phyloP scores from a whole-genome alignment of 1,140 invertebrate genomes.

The Magallana ariakensis region DNA sequence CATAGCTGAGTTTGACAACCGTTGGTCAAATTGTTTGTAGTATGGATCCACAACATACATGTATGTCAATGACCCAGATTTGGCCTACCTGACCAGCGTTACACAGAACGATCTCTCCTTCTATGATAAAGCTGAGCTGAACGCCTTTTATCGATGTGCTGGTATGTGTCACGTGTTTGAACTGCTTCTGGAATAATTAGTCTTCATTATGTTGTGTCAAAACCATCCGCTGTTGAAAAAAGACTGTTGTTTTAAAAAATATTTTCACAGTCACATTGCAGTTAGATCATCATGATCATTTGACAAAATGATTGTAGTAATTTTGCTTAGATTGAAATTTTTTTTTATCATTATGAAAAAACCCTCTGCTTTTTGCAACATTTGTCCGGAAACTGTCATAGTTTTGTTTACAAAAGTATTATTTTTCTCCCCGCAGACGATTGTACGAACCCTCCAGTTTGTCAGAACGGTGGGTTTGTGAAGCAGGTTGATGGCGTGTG shows the following conservation, averaged over 20 bases:
- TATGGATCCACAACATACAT: not conserved
- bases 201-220: no score
- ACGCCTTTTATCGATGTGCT: not conserved
- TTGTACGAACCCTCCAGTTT: not conserved
- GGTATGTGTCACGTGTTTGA: not conserved
- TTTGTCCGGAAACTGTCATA: no score
- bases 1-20: not conserved
- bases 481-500: not conserved
- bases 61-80: not conserved
- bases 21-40: not conserved
- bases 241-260: no score
- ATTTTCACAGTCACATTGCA: no score
- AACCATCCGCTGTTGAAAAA: no score
- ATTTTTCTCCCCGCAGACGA: not conserved
- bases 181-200: no score
- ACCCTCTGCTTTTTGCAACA: no score
- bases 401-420: no score
- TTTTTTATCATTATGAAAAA: no score
- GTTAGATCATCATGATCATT: no score
- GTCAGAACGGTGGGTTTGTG: not conserved
- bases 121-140: slow-evolving; percentile 14
- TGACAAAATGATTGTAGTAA: no score
- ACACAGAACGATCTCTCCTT: not conserved
- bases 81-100: not conserved
- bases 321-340: no score